A percentile compares a stretch with the other conserved stretches of the same genome.
Evolutionary conservation across 2,888 invertebrate genomes (phyloP).

Genomic region (Spilosoma lubricipeda): DNA sequence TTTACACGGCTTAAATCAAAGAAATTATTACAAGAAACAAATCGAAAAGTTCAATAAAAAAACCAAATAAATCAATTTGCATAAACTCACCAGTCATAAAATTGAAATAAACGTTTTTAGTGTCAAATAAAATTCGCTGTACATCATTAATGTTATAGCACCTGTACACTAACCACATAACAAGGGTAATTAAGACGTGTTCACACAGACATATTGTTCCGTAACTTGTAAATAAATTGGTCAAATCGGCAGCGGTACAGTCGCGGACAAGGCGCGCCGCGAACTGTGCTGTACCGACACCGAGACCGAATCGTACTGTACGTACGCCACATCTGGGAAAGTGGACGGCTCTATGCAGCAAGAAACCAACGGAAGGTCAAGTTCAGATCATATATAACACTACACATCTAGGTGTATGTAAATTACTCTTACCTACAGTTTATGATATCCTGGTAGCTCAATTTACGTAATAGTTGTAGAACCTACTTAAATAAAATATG

Average conservation of each 20-base stretch:
- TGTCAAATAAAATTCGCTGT: constrained; percentile 41
- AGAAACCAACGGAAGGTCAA: constrained; percentile 75
- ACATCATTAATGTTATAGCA: constrained; percentile 41
- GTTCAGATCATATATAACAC: constrained; percentile 65
- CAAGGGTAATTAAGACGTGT: constrained; percentile 49
- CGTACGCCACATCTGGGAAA: constrained; percentile 58
- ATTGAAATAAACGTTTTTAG: constrained; percentile 22
- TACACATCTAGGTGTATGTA: constrained; percentile 53
- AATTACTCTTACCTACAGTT: constrained; percentile 42
- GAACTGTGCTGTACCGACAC: constrained; percentile 38
- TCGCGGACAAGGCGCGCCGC: constrained; percentile 31
- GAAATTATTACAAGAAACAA: neutral
- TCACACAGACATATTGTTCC: constrained; percentile 41
- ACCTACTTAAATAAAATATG: neutral
- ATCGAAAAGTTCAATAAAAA: neutral
- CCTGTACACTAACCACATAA: constrained; percentile 58
- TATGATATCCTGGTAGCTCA: constrained; percentile 40
- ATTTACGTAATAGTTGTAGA: constrained; percentile 23
- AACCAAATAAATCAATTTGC: constrained; percentile 18
- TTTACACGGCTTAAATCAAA: neutral
- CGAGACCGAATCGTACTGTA: constrained; percentile 16
- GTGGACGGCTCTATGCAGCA: constrained; percentile 64
- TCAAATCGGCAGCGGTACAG: constrained; percentile 12
- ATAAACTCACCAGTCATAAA: constrained; percentile 40
- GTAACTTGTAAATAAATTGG: constrained; percentile 11